Evolutionary conservation across 2,797 vertebrate genomes (phyloP).

Genomic region (Pachyuromys duprasi): DNA sequence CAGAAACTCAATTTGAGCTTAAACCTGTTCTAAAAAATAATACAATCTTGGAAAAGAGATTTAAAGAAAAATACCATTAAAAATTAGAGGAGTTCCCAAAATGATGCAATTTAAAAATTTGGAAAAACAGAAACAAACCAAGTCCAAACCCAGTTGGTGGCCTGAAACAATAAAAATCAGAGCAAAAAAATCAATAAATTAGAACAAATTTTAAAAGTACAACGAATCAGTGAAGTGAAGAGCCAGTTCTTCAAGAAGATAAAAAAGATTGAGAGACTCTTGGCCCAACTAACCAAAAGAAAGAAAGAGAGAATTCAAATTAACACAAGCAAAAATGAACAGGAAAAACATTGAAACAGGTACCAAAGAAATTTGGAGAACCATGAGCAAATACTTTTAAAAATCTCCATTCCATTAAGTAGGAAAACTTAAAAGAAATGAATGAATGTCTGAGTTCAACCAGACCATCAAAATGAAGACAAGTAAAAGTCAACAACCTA

Average conservation of each 20-base stretch:
- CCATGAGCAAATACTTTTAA: background rate
- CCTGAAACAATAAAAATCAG: background rate
- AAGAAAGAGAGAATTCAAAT: background rate
- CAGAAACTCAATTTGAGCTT: background rate
- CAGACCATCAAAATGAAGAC: background rate
- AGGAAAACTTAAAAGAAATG: background rate
- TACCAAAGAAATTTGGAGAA: background rate
- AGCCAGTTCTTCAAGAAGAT: background rate
- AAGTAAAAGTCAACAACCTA: background rate
- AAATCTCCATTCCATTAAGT: background rate
- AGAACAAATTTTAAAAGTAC: background rate
- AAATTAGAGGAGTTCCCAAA: background rate
- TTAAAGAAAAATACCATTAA: background rate
- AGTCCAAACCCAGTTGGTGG: background rate
- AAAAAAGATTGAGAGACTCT: background rate
- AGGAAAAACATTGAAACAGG: background rate
- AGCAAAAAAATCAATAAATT: background rate
- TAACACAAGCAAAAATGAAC: background rate
- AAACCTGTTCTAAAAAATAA: background rate
- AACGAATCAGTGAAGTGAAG: background rate
- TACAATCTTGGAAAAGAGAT: conserved; percentile 6
- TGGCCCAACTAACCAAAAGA: background rate
- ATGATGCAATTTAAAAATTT: background rate
- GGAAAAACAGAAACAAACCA: background rate
- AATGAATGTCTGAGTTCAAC: background rate